These are phyloP conservation scores for Enteromius thamalakanensis DNA, from an alignment of 2,797 vertebrate species.

Conservation along the genomic window DNA sequence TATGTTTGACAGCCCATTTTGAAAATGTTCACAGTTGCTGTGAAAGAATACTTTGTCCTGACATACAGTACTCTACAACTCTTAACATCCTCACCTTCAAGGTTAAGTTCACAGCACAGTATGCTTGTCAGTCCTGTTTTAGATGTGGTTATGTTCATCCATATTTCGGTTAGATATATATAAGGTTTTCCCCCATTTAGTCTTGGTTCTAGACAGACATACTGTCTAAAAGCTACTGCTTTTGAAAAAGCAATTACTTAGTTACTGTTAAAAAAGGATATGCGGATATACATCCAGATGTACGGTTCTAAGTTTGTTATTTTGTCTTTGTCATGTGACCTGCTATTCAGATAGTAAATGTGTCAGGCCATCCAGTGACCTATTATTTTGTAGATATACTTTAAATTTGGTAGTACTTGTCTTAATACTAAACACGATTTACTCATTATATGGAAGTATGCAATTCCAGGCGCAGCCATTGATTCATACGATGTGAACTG, in stretches of 20 bases:
- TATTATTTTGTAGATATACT: background rate
- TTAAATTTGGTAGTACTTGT: background rate
- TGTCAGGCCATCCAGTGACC: background rate
- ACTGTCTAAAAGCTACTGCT: background rate
- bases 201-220: background rate
- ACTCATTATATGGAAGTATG: background rate
- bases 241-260: background rate
- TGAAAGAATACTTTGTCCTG: constrained; percentile 18
- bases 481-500: background rate
- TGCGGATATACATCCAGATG: background rate
- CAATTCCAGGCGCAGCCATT: background rate
- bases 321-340: background rate
- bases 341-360: background rate
- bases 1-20: background rate
- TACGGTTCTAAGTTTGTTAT: background rate
- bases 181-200: background rate
- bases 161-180: background rate
- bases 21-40: background rate
- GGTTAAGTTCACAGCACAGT: background rate
- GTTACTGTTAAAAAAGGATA: background rate
- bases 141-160: background rate
- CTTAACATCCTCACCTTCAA: background rate
- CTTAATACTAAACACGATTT: background rate
- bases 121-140: background rate
- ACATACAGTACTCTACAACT: background rate